A percentile compares a stretch with the other conserved stretches of the same genome.
These are phyloP conservation scores for Spilosoma lubricipeda DNA, from an alignment of 2,888 invertebrate genomes.

Conservation along the genomic window DNA sequence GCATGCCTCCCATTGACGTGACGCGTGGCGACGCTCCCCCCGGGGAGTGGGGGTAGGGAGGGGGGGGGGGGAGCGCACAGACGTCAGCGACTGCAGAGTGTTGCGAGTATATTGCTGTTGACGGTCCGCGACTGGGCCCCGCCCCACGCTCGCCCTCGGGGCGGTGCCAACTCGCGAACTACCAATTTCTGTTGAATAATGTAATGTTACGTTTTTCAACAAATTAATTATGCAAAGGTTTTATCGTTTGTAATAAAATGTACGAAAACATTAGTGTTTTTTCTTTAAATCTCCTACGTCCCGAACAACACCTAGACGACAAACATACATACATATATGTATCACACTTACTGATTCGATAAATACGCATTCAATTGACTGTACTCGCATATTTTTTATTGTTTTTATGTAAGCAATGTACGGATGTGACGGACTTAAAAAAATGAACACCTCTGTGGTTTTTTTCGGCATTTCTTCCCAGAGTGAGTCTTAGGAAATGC, in stretches of 20 bases:
- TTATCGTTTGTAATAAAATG: constrained; percentile 83
- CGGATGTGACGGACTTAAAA: no score
- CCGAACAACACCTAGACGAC: background rate
- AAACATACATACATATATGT: no score
- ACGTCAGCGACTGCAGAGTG: background rate
- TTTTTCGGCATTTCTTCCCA: no score
- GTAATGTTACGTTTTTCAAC: constrained; percentile 77
- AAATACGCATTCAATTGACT: no score
- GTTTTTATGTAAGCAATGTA: no score
- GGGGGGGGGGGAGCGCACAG: background rate
- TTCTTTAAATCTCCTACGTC: constrained; percentile 20
- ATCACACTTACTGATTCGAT: no score
- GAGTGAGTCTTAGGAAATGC: no score
- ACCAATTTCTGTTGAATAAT: constrained; percentile 60
- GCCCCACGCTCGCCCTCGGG: background rate
- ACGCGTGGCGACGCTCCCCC: background rate
- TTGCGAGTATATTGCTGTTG: constrained; percentile 45
- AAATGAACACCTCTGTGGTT: no score
- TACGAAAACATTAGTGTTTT: constrained; percentile 45
- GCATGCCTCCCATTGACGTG: background rate
- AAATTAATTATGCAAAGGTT: constrained; percentile 72
- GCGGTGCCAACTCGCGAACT: constrained; percentile 28
- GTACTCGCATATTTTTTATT: no score
- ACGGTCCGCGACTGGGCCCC: constrained; percentile 28
- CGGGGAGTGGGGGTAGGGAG: no score